Conservation (phyloP, 2,797 vertebrate genomes). For the Lateolabrax maculatus region DNA sequence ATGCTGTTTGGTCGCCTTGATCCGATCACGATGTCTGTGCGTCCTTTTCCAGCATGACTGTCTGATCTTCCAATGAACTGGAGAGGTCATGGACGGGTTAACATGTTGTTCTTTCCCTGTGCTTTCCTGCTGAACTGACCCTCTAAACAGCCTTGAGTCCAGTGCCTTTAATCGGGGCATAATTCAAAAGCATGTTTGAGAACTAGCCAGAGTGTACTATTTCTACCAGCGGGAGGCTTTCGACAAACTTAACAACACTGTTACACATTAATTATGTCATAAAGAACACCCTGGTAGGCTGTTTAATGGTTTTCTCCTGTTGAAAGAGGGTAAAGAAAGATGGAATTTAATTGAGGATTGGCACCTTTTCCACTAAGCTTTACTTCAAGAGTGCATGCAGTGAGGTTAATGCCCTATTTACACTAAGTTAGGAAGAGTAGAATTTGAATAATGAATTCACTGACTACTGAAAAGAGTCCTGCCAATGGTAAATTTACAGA, state of each 20-base stretch:
- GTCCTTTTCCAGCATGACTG: background rate
- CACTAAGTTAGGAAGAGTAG: conserved; percentile 23
- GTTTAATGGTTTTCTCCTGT: background rate
- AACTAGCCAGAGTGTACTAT: conserved; percentile 6
- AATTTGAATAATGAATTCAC: conserved; percentile 56
- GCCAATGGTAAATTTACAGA: conserved; percentile 41
- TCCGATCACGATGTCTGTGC: background rate
- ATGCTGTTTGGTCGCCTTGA: conserved; percentile 22
- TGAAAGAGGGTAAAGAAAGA: conserved; percentile 8
- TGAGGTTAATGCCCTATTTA: conserved; percentile 50
- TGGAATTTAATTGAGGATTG: conserved; percentile 17
- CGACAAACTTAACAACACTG: conserved; percentile 16
- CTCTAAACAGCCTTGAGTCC: conserved; percentile 30
- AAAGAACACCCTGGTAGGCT: background rate
- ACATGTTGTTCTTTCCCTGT: conserved; percentile 17
- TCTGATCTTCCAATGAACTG: background rate
- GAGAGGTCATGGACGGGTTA: conserved; percentile 47
- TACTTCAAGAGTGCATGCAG: conserved; percentile 22
- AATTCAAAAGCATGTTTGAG: conserved; percentile 29
- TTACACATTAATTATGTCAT: conserved; percentile 18
- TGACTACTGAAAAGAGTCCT: conserved; percentile 33
- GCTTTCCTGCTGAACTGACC: conserved; percentile 36
- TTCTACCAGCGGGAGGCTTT: conserved; percentile 9
- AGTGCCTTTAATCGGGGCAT: conserved; percentile 5
- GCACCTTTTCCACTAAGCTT: conserved; percentile 9